A percentile compares a stretch with the other conserved stretches of the same genome.
phyloP scores from a whole-genome alignment of 2,888 invertebrate genomes.

The Megaustenia siamemsis region DNA sequence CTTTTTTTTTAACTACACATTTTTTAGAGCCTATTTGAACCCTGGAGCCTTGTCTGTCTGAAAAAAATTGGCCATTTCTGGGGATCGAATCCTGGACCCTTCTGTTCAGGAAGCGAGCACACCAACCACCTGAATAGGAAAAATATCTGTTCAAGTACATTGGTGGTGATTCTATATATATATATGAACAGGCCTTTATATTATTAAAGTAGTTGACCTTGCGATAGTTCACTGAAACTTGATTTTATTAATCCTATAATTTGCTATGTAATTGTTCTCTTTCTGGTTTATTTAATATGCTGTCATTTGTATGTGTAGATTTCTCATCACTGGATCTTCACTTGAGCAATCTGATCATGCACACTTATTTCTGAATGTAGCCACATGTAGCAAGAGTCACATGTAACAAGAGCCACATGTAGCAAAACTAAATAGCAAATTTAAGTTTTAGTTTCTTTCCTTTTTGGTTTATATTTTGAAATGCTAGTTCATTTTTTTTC shows the following conservation, averaged over 20 bases:
- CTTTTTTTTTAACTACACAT: no score
- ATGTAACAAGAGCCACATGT: neutral
- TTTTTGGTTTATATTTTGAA: neutral
- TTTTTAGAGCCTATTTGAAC: no score
- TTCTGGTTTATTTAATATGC: neutral
- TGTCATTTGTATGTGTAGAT: neutral
- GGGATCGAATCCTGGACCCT: no score
- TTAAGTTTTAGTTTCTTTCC: no score
- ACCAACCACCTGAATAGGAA: no score
- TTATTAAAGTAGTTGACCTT: neutral
- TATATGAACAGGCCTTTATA: no score
- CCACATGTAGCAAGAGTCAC: neutral
- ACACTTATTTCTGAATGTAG: neutral
- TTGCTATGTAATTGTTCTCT: neutral
- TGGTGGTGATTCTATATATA: no score
- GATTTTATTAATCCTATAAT: neutral
- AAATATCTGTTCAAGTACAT: no score
- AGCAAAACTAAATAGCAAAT: neutral
- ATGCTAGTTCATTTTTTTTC: neutral
- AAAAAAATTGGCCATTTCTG: no score
- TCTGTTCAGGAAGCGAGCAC: no score
- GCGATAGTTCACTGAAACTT: neutral
- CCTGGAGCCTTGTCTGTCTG: no score
- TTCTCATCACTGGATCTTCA: neutral
- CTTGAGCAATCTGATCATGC: neutral